These are phyloP conservation scores for Raja brachyura DNA, from an alignment of 2,113 vertebrate genomes.

Conservation along the genomic window DNA sequence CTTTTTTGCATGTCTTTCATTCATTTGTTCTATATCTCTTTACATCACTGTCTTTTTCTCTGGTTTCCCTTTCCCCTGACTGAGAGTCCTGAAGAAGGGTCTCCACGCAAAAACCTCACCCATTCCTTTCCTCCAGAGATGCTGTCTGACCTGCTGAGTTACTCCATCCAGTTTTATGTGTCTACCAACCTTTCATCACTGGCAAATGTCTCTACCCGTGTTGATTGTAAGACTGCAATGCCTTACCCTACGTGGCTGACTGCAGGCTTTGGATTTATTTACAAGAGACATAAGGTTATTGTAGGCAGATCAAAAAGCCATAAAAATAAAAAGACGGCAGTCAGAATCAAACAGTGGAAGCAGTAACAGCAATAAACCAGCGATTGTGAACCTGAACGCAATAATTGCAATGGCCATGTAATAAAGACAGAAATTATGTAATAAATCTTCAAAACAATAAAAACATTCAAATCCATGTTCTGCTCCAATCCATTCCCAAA, in stretches of 20 bases:
- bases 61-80: too few relatives aligned
- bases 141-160: too few relatives aligned
- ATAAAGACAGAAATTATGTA: not conserved
- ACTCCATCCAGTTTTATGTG: too few relatives aligned
- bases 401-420: not conserved
- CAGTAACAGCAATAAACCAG: not conserved
- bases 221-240: not conserved
- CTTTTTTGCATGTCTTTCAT: too few relatives aligned
- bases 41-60: too few relatives aligned
- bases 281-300: not conserved
- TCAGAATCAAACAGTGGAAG: not conserved
- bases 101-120: too few relatives aligned
- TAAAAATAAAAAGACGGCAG: not conserved
- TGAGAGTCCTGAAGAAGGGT: too few relatives aligned
- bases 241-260: not conserved
- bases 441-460: not conserved
- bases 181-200: not conserved
- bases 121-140: too few relatives aligned
- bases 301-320: not conserved
- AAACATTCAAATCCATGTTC: not conserved
- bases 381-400: not conserved
- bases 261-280: not conserved
- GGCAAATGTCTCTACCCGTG: not conserved
- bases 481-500: not conserved
- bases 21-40: too few relatives aligned